phyloP scores from a whole-genome alignment of 2,797 vertebrate genomes.

The Cossypha caffra region DNA sequence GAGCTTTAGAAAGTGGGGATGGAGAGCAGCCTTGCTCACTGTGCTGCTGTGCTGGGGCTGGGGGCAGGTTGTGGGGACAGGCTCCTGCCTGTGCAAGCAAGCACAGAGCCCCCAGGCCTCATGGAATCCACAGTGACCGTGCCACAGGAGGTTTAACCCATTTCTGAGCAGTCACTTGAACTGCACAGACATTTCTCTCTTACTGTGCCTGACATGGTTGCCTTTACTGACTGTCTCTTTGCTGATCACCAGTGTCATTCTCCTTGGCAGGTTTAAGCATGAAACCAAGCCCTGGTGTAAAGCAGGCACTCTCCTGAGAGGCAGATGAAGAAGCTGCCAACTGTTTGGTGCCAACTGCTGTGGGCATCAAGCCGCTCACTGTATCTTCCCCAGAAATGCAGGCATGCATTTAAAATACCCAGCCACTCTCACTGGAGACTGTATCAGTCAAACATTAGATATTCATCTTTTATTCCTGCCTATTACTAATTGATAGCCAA shows the following conservation, averaged over 20 bases:
- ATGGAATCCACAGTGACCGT: accelerated
- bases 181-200: not conserved
- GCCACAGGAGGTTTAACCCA: not conserved
- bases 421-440: not conserved
- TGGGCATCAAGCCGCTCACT: constrained; percentile 8
- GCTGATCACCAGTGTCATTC: not conserved
- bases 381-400: not conserved
- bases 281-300: constrained; percentile 34
- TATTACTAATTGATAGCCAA: constrained; percentile 19
- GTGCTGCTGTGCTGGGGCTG: not conserved
- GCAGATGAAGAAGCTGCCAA: constrained; percentile 41
- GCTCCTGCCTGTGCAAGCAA: not conserved
- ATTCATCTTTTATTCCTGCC: not conserved
- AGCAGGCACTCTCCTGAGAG: constrained; percentile 20
- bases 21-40: accelerated
- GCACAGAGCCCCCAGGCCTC: not conserved
- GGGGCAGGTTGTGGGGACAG: not conserved
- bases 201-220: not conserved
- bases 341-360: constrained; percentile 55
- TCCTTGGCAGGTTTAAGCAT: constrained; percentile 8
- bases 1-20: not conserved
- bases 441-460: not conserved
- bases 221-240: not conserved
- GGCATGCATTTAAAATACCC: not conserved
- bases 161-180: not conserved